Evolutionary conservation across 2,113 vertebrate species (phyloP), one percentile per base, ranked within the genome.

Genomic region (Puffinus mauretanicus): DNA sequence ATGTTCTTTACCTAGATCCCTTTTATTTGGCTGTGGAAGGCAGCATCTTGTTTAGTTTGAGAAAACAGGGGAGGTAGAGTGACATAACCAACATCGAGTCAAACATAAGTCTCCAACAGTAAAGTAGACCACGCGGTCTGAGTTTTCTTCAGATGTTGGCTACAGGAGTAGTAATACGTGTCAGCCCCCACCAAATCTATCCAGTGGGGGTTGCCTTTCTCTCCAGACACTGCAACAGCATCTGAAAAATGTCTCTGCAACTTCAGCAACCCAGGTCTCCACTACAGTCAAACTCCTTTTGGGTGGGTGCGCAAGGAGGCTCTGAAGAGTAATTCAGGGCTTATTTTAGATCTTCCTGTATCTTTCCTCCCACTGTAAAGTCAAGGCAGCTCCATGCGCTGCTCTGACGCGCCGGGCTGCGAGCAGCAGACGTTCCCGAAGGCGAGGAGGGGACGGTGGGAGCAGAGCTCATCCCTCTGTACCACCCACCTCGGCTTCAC

Each of bases 351-450:
- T 24, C n/a, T 42, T 46, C 38, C 22, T 29, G 15, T 6, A 16
- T 8, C 47, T 67, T 67, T 46, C 11, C 57, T 61, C 54, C 15
- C 27, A 13, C 15, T 1, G 21, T 2, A 7, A 38, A 65, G 60
- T 1, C 29, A 8, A 19, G 58, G 55, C 5, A 8, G 64, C 71
- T 32, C 30, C 9, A 1, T 1, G 11, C 1, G 2, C 24, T 3
- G 46, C 47, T 14, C 47, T 16, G 47, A 47, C 7, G 30, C 8
- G 7, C 42, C 1, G 13, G 58, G 57, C 58, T 14, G 42, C 1
- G 42, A 67, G 44, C 81, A 8, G 38, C 77, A 73, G 80, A 52
- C 22, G 6, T 77, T 86, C 54, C 86, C 14, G 67, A 25, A 10
- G 92, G 78, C 1, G 0, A 70, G 71, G 77, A 89, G 3, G 29